Percentiles rank a stretch among this genome's conserved stretches.
Conservation (phyloP, 1,140 invertebrate genomes). For the Drosophila oshimai region DNA sequence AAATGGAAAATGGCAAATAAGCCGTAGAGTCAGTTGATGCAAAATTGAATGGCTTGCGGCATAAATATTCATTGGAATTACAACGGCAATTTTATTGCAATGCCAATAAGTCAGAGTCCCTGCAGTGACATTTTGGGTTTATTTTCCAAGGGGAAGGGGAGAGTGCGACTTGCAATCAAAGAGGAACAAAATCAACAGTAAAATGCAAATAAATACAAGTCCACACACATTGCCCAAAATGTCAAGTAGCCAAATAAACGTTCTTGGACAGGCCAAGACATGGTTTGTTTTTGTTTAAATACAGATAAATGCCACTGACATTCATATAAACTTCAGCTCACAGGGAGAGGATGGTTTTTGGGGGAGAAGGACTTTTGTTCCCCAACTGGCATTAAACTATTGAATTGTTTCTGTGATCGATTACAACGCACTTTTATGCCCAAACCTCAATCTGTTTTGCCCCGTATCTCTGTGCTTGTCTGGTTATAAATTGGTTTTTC, state of each 20-base stretch:
- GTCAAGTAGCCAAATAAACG: constrained; percentile 75
- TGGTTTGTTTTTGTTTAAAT: constrained; percentile 75
- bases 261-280: constrained; percentile 47
- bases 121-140: constrained; percentile 66
- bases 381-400: constrained; percentile 57
- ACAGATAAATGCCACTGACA: constrained; percentile 73
- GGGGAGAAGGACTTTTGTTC: neutral
- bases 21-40: constrained; percentile 55
- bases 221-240: constrained; percentile 56
- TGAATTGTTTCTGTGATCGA: constrained; percentile 55
- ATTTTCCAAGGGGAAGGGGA: constrained; percentile 26
- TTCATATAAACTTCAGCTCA: constrained; percentile 50
- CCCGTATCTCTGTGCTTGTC: constrained; percentile 5
- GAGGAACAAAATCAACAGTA: constrained; percentile 78
- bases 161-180: constrained; percentile 62
- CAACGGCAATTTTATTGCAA: constrained; percentile 56
- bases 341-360: neutral
- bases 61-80: constrained; percentile 76
- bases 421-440: constrained; percentile 64
- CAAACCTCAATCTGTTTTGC: constrained; percentile 36
- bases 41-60: constrained; percentile 64
- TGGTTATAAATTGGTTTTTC: constrained; percentile 65
- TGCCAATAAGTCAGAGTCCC: constrained; percentile 47
- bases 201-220: constrained; percentile 74
- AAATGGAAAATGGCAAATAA: constrained; percentile 59